Percentiles rank a stretch among this genome's conserved stretches.
phyloP scores from a whole-genome alignment of 2,113 vertebrate species.

The Microcebus tavaratra region DNA sequence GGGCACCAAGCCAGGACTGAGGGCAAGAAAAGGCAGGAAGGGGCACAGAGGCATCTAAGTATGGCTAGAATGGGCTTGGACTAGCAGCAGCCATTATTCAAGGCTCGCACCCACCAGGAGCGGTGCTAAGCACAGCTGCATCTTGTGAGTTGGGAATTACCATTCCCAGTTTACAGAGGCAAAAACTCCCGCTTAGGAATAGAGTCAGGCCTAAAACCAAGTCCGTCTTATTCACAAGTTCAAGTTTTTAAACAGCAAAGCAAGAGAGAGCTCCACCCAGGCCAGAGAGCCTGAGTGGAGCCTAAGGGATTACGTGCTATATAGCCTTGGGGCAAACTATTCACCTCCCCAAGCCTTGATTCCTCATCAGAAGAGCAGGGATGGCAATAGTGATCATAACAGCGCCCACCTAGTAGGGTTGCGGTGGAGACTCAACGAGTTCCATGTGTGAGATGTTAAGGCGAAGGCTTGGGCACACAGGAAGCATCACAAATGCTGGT shows the following conservation, averaged over 20 bases:
- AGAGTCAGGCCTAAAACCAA: neutral
- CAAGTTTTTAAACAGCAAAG: neutral
- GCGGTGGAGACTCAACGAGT: rapidly evolving
- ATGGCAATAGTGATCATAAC: rapidly evolving
- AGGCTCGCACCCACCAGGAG: neutral
- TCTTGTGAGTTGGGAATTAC: neutral
- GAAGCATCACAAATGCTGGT: too few relatives aligned
- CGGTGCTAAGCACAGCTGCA: neutral
- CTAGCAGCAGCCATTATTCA: rapidly evolving
- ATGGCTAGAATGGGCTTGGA: neutral
- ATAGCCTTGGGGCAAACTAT: too few relatives aligned
- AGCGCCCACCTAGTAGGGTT: neutral
- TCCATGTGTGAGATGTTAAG: rapidly evolving
- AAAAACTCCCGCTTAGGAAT: neutral
- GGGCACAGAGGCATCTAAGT: neutral
- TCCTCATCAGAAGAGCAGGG: neutral
- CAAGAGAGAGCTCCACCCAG: neutral
- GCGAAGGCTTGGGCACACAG: rapidly evolving
- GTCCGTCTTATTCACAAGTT: neutral
- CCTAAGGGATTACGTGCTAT: neutral
- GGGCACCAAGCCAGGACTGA: neutral
- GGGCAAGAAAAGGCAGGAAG: neutral
- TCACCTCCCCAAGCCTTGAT: neutral
- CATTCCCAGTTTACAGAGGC: neutral
- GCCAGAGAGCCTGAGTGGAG: neutral